These are phyloP conservation scores for Cerceris rybyensis DNA, from an alignment of 2,888 invertebrate genomes.

Conservation along the genomic window DNA sequence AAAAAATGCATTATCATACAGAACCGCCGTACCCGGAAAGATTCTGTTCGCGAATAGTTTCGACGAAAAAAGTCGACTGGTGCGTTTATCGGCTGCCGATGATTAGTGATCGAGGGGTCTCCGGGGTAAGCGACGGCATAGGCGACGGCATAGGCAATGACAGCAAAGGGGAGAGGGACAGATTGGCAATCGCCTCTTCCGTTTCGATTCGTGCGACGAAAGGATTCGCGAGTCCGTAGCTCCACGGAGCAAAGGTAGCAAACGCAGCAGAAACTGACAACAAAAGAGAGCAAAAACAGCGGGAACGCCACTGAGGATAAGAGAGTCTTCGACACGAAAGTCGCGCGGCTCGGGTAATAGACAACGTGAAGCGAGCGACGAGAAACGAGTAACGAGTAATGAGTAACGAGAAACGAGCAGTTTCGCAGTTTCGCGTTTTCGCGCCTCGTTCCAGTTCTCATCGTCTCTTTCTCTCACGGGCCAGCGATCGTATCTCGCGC, in stretches of 20 bases:
- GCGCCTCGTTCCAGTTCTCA: background rate
- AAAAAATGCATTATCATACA: conserved; percentile 6
- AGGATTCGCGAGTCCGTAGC: too few species aligned
- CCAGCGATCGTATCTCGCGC: background rate
- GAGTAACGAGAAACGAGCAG: background rate
- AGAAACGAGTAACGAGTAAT: background rate
- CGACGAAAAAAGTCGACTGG: background rate
- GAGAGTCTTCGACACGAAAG: too few species aligned
- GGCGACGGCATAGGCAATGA: too few species aligned
- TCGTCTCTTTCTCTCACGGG: conserved; percentile 4
- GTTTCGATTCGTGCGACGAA: too few species aligned
- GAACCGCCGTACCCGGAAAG: background rate
- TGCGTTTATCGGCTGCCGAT: too few species aligned
- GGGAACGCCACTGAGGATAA: background rate
- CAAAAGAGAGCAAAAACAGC: background rate
- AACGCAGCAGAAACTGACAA: too few species aligned
- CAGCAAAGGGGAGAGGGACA: too few species aligned
- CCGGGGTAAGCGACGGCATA: too few species aligned
- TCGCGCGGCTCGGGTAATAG: too few species aligned
- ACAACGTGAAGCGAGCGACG: background rate
- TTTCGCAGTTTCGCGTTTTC: background rate
- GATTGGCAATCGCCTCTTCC: too few species aligned
- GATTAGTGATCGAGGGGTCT: too few species aligned
- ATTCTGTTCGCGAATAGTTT: background rate
- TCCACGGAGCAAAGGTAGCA: too few species aligned